These are phyloP conservation scores for Salpingus planirostris DNA, from an alignment of 2,888 invertebrate genomes.

Conservation along the genomic window DNA sequence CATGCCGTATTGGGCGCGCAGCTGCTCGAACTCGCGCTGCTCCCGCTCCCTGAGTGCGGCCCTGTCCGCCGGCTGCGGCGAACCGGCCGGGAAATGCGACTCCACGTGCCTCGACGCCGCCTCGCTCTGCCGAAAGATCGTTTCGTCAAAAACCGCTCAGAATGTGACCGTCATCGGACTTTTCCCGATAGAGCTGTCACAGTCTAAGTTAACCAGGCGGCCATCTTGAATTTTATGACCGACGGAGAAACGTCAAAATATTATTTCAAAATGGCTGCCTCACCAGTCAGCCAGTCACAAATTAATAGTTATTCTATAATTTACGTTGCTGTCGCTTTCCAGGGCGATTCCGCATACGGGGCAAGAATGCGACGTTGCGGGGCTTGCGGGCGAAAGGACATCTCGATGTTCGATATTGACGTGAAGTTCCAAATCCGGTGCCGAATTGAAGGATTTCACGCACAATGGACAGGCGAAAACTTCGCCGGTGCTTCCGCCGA, in stretches of 20 bases:
- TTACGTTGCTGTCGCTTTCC: constrained; percentile 45
- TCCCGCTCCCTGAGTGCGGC: constrained; percentile 66
- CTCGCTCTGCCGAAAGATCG: too few species aligned
- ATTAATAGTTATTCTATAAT: constrained; percentile 21
- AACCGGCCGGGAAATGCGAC: constrained; percentile 62
- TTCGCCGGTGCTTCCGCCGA: constrained; percentile 44
- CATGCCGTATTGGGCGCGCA: constrained; percentile 82
- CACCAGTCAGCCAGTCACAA: too few species aligned
- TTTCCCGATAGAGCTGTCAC: too few species aligned
- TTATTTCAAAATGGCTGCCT: too few species aligned
- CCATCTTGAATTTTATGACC: too few species aligned
- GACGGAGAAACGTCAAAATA: too few species aligned
- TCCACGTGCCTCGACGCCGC: constrained; percentile 79
- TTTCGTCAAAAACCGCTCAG: too few species aligned
- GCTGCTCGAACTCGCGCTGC: constrained; percentile 70
- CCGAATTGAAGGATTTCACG: constrained; percentile 59
- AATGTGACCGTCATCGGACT: constrained; percentile 5
- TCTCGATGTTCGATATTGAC: constrained; percentile 80
- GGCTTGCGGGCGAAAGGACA: constrained; percentile 57
- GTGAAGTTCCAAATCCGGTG: constrained; percentile 74
- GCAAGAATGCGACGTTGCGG: constrained; percentile 32
- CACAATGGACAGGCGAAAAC: constrained; percentile 72
- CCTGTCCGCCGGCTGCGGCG: constrained; percentile 43
- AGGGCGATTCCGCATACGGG: constrained; percentile 43
- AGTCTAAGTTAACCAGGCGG: too few species aligned